Evolutionary conservation across 2,113 vertebrate species (phyloP), one percentile per base, ranked within the genome.

Genomic region (Dasyprocta punctata): DNA sequence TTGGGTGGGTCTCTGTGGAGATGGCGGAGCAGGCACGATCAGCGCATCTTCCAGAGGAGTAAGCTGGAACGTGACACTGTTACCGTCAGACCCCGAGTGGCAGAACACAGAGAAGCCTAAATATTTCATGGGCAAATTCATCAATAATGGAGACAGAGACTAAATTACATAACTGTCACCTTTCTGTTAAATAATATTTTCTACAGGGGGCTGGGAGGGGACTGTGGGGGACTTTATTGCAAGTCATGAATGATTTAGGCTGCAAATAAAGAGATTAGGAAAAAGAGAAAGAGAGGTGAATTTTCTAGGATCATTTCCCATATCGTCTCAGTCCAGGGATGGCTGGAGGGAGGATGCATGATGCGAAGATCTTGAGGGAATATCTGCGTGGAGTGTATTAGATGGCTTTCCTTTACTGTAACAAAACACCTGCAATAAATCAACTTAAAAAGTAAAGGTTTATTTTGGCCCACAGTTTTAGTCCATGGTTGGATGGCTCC

Each of bases 61-160:
- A 96, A 98, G 94, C 90, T 47, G 96, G 92, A 30, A 2, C 94
- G 92, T 97, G 98, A 98, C 98, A 98, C 98, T 97, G 98, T 98
- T 97, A 97, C 54, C 86, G 96, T 94, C 93, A 86, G 92, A 81
- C 86, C 97, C 97, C 86, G 73, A 97, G 98, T 36, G 20, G 96
- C 92, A 83, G 96, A 98, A 98, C 96, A 97, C 28, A 49, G 97
- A 98, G 98, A 95, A 97, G 85, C 91, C 97, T 99, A 98, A 98
- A 99, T 99, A 98, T 99, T 99, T 99, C 97, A 99, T 98, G 98
- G 91, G 98, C 98, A 98, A 98, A 98, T 98, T 98, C 98, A 99
- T 99, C 97, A 99, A 99, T 99, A 99, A 99, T 99, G 97, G 96
- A 99, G 89, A 97, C 97, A 0, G 83, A 95, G 97, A 98, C 98